A percentile compares a stretch with the other conserved stretches of the same genome.
phyloP scores from a whole-genome alignment of 2,113 vertebrate genomes.

The Oxygymnocypris stewartii region DNA sequence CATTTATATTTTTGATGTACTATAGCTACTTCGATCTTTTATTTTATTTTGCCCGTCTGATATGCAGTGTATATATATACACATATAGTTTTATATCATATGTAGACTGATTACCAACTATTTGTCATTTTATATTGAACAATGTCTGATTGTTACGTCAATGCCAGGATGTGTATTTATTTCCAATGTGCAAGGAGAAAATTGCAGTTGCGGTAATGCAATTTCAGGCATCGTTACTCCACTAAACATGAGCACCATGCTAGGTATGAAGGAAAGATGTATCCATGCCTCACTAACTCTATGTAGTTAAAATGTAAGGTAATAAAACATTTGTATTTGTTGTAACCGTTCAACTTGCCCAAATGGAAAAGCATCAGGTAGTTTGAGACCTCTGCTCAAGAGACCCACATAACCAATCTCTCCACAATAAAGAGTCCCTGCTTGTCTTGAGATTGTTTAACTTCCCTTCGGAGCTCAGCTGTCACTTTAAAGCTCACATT shows the following conservation, averaged over 20 bases:
- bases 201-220: not conserved
- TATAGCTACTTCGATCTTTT: not conserved
- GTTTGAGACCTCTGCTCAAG: slow-evolving; percentile 8
- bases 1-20: slow-evolving; percentile 7
- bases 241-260: slow-evolving; percentile 2
- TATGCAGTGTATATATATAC: not conserved
- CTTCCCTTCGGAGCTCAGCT: not conserved
- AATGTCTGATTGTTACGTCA: not conserved
- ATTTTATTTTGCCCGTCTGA: not conserved
- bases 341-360: not conserved
- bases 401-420: not conserved
- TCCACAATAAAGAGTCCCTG: not conserved
- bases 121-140: slow-evolving; percentile 1
- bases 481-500: not conserved
- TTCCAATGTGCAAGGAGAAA: not conserved
- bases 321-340: not conserved
- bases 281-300: not conserved
- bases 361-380: not conserved
- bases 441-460: not conserved
- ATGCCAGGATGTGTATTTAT: not conserved
- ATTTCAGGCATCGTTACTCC: not conserved
- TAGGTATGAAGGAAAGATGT: not conserved
- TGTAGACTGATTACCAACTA: not conserved
- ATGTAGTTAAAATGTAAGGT: not conserved
- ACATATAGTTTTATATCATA: not conserved